These are phyloP conservation scores for Drosophila grimshawi DNA, from an alignment of 1,140 invertebrate genomes.

Conservation along the genomic window DNA sequence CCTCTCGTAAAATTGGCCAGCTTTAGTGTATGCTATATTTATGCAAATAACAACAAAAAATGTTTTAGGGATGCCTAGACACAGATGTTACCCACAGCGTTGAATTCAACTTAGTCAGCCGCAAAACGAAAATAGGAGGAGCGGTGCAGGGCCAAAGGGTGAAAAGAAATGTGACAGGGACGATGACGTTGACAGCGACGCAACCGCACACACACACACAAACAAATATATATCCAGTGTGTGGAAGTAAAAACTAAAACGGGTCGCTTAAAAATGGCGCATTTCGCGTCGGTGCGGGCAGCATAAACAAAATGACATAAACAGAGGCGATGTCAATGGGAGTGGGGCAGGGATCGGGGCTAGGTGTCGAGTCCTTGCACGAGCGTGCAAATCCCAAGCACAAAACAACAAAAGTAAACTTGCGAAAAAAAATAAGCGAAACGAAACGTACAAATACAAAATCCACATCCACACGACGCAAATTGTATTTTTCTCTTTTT, in stretches of 20 bases:
- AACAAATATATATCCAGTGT: conserved; percentile 1
- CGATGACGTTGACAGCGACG: conserved; percentile 22
- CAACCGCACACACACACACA: neutral
- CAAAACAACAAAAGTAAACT: conserved; percentile 61
- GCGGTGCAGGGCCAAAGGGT: neutral
- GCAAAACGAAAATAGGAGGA: conserved; percentile 32
- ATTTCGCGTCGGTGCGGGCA: conserved; percentile 57
- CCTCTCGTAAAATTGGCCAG: neutral
- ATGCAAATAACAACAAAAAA: conserved; percentile 28
- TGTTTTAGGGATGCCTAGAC: conserved; percentile 28
- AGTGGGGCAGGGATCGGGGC: neutral
- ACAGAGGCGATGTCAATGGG: conserved; percentile 41
- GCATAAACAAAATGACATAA: conserved; percentile 73
- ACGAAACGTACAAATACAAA: conserved; percentile 55
- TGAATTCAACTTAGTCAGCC: conserved; percentile 48
- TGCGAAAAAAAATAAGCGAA: conserved; percentile 36
- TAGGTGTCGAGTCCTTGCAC: conserved; percentile 67
- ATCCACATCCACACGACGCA: conserved; percentile 68
- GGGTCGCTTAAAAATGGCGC: conserved; percentile 55
- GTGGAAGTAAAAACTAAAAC: conserved; percentile 32
- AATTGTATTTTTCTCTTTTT: conserved; percentile 61
- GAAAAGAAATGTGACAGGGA: neutral
- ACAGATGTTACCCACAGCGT: conserved; percentile 47
- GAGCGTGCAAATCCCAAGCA: conserved; percentile 66
- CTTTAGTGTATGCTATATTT: conserved; percentile 30